Conservation (phyloP, 2,113 vertebrate genomes). For the Gymnocephalus cernua region DNA sequence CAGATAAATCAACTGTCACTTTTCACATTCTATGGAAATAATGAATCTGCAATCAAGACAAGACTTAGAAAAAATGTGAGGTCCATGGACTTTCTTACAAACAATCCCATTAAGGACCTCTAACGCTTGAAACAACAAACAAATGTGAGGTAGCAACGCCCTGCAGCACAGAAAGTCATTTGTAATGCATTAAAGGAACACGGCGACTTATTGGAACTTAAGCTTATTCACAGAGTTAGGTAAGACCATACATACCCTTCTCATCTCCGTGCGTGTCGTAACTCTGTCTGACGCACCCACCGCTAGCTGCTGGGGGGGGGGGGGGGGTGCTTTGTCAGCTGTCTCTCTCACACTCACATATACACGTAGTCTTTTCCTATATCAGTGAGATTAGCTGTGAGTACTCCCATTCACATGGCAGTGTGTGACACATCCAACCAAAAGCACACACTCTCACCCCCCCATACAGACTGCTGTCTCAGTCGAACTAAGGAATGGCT, state of each 20-base stretch:
- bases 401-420: slow-evolving; percentile 30
- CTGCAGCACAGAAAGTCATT: neutral
- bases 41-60: too few species aligned
- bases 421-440: slow-evolving; percentile 4
- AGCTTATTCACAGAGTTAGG: too few species aligned
- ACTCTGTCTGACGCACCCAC: too few species aligned
- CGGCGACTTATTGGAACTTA: too few species aligned
- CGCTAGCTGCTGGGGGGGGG: too few species aligned
- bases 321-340: neutral
- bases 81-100: too few species aligned
- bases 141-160: neutral
- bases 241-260: too few species aligned
- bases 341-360: neutral
- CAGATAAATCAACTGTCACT: neutral
- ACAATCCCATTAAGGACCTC: too few species aligned
- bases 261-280: too few species aligned
- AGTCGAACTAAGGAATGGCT: neutral
- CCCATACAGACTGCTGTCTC: neutral
- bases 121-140: neutral
- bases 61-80: too few species aligned
- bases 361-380: slow-evolving; percentile 28
- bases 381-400: slow-evolving; percentile 33
- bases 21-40: neutral
- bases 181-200: too few species aligned
- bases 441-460: neutral